Evolutionary conservation across 2,888 invertebrate species (phyloP).

Genomic region (Ectemnius continuus): DNA sequence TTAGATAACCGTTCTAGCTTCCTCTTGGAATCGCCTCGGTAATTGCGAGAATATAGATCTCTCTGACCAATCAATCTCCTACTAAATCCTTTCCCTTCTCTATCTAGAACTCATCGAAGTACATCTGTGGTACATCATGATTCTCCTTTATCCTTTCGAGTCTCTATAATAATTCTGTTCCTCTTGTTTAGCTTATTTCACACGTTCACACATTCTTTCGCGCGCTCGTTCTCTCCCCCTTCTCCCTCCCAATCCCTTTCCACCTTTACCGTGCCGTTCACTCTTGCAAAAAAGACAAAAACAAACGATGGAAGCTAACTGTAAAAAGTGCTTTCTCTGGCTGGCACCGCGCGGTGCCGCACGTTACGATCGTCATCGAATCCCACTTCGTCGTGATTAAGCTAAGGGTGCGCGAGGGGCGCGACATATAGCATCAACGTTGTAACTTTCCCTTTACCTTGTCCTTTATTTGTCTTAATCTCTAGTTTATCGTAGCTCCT

Average conservation of each 20-base stretch:
- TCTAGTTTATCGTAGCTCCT: slow-evolving; percentile 7
- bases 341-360: neutral
- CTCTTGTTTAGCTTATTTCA: slow-evolving; percentile 2
- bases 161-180: neutral
- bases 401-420: slow-evolving; percentile 3
- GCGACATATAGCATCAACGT: slow-evolving; percentile 9
- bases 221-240: neutral
- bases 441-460: slow-evolving; percentile 8
- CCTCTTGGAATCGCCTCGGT: slow-evolving; percentile 16
- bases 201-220: neutral
- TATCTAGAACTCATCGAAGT: neutral
- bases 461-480: slow-evolving; percentile 11
- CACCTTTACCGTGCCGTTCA: slow-evolving; percentile 1
- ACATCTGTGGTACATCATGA: neutral
- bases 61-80: neutral
- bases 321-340: neutral
- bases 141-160: neutral
- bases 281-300: neutral
- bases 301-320: neutral
- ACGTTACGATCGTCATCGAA: neutral
- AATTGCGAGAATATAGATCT: slow-evolving; percentile 24
- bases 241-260: neutral
- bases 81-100: neutral
- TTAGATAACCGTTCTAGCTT: neutral
- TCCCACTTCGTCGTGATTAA: slow-evolving; percentile 7